Evolutionary conservation across 2,113 vertebrate species (phyloP).

Genomic region (Neolamprologus variostigma): DNA sequence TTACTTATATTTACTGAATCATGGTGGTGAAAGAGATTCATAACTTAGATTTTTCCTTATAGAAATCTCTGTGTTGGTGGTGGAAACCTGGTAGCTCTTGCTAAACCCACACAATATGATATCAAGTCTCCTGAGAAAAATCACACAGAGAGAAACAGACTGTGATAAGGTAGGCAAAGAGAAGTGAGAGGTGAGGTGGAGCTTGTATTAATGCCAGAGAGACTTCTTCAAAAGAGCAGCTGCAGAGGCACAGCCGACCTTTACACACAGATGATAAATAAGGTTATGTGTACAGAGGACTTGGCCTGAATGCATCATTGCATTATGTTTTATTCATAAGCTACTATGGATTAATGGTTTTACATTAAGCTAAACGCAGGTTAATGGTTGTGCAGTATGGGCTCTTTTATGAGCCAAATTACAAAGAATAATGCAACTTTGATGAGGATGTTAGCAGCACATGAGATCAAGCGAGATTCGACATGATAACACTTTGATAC

Average conservation of each 20-base stretch:
- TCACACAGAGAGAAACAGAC: background rate
- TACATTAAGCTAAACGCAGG: background rate
- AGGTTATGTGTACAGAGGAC: background rate
- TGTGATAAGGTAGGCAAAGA: background rate
- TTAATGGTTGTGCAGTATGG: constrained; percentile 1
- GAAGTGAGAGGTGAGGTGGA: background rate
- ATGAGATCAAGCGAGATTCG: background rate
- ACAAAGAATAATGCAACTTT: constrained; percentile 17
- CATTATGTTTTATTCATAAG: constrained; percentile 39
- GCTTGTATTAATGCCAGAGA: background rate
- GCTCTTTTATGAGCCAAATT: constrained; percentile 15
- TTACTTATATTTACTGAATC: background rate
- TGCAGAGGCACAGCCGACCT: constrained; percentile 5
- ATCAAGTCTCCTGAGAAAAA: constrained; percentile 15
- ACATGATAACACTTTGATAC: background rate
- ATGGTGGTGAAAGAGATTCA: background rate
- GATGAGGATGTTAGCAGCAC: background rate
- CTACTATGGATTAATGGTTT: constrained; percentile 8
- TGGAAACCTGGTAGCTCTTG: constrained; percentile 1
- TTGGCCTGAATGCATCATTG: constrained; percentile 20
- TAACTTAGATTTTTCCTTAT: background rate
- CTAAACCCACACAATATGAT: background rate
- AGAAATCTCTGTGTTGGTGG: background rate
- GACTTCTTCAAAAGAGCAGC: background rate
- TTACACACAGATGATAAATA: constrained; percentile 12